Evolutionary conservation across 2,888 invertebrate species (phyloP).

Genomic region (Ophion ellenae): DNA sequence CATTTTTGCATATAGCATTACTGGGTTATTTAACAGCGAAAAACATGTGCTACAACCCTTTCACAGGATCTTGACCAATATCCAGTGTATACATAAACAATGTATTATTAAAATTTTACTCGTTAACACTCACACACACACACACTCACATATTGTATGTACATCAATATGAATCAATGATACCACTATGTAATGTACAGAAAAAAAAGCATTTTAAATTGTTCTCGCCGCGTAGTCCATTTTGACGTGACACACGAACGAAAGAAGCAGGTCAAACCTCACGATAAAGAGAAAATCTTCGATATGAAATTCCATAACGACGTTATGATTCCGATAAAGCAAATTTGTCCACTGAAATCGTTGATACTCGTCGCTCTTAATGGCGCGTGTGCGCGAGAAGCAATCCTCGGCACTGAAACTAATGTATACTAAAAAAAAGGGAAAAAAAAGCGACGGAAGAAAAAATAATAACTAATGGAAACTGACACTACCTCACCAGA

Average conservation of each 20-base stretch:
- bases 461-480: conserved; percentile 50
- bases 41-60: too few species aligned
- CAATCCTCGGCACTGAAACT: conserved; percentile 73
- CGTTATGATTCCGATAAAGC: conserved; percentile 15
- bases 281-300: conserved; percentile 26
- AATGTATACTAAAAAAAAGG: conserved; percentile 80
- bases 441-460: conserved; percentile 21
- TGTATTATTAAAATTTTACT: conserved; percentile 28
- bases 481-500: conserved; percentile 83
- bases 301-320: conserved; percentile 55
- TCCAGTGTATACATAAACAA: conserved; percentile 26
- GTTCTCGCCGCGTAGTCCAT: conserved; percentile 62
- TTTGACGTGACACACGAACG: conserved; percentile 17
- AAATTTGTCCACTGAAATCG: conserved; percentile 3
- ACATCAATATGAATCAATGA: conserved; percentile 55
- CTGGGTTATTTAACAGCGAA: too few species aligned
- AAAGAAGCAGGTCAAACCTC: background rate
- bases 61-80: too few species aligned
- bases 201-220: conserved; percentile 62
- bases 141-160: conserved; percentile 3
- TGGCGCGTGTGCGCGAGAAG: conserved; percentile 47
- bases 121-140: background rate
- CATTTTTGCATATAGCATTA: too few species aligned
- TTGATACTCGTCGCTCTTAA: conserved; percentile 2
- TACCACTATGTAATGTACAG: conserved; percentile 49